Percentiles rank a stretch among this genome's conserved stretches.
These are phyloP conservation scores for Ophion obscuratus DNA, from an alignment of 2,888 invertebrate species.

Conservation along the genomic window DNA sequence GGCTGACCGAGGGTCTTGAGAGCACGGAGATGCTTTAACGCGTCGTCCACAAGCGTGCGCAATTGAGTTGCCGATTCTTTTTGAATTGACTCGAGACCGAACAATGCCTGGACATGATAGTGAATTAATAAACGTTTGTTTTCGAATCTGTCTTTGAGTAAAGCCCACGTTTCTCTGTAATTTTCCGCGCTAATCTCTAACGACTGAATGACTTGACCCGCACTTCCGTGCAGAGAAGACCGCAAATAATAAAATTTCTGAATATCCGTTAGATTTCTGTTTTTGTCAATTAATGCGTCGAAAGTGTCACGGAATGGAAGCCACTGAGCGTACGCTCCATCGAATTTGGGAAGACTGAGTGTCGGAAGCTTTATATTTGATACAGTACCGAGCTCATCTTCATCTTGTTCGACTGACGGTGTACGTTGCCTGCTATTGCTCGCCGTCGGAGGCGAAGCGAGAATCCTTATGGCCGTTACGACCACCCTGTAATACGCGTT, in stretches of 20 bases:
- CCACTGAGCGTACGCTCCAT: slow-evolving; percentile 58
- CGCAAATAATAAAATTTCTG: slow-evolving; percentile 68
- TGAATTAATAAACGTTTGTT: slow-evolving; percentile 57
- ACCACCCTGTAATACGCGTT: slow-evolving; percentile 38
- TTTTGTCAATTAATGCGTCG: slow-evolving; percentile 49
- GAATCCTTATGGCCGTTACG: slow-evolving; percentile 34
- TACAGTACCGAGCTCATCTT: slow-evolving; percentile 5
- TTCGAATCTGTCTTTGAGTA: slow-evolving; percentile 61
- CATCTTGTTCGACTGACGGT: background rate
- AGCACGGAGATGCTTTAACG: slow-evolving; percentile 53
- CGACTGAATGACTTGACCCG: slow-evolving; percentile 32
- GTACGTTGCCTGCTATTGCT: slow-evolving; percentile 1
- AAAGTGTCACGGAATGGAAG: too few species aligned
- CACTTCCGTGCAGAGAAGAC: slow-evolving; percentile 56
- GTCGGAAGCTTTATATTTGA: slow-evolving; percentile 49
- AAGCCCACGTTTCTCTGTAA: slow-evolving; percentile 58
- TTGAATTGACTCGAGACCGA: slow-evolving; percentile 40
- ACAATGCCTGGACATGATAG: slow-evolving; percentile 60
- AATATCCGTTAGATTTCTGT: slow-evolving; percentile 52
- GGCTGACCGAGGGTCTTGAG: slow-evolving; percentile 51
- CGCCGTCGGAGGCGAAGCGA: slow-evolving; percentile 44
- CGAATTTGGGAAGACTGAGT: slow-evolving; percentile 63
- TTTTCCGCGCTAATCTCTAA: too few species aligned
- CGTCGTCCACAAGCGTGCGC: slow-evolving; percentile 45
- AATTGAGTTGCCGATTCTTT: slow-evolving; percentile 50